Conservation (phyloP, 1,140 invertebrate species). For the Zophobas morio region DNA sequence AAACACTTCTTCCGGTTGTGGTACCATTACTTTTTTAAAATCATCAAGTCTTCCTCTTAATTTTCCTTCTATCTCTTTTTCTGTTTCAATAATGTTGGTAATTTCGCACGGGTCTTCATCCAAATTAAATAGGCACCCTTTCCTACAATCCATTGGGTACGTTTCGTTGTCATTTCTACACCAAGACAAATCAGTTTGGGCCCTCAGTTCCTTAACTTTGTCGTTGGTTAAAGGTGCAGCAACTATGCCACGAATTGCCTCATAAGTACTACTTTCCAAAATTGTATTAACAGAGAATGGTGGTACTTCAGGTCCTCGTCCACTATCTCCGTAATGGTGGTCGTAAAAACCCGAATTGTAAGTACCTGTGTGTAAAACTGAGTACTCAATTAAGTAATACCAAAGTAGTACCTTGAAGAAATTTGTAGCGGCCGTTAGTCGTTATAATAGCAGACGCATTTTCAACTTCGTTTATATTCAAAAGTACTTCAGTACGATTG, state of each 20-base stretch:
- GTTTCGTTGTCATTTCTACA: background rate
- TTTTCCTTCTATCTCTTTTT: constrained; percentile 61
- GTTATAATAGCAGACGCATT: constrained; percentile 79
- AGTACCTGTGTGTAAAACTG: background rate
- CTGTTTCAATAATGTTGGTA: constrained; percentile 77
- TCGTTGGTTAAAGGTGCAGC: too few relatives aligned
- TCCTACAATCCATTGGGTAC: constrained; percentile 18
- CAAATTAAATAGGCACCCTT: constrained; percentile 84
- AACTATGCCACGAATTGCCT: too few relatives aligned
- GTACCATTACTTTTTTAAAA: constrained; percentile 61
- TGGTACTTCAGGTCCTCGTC: constrained; percentile 68
- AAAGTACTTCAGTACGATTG: constrained; percentile 76
- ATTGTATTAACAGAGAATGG: constrained; percentile 71
- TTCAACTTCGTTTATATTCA: constrained; percentile 91
- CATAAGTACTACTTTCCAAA: constrained; percentile 61
- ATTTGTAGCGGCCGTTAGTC: constrained; percentile 86
- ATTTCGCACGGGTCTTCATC: constrained; percentile 87
- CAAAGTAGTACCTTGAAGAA: constrained; percentile 66
- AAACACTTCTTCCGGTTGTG: constrained; percentile 56
- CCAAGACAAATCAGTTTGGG: constrained; percentile 52
- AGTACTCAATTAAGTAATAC: background rate
- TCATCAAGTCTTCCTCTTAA: constrained; percentile 60
- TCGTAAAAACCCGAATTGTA: background rate
- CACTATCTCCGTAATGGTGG: constrained; percentile 83
- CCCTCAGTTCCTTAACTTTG: constrained; percentile 61